Evolutionary conservation across 1,140 invertebrate species (phyloP), one percentile per base, ranked within the genome.

Genomic region (Sminthurinus signatus): DNA sequence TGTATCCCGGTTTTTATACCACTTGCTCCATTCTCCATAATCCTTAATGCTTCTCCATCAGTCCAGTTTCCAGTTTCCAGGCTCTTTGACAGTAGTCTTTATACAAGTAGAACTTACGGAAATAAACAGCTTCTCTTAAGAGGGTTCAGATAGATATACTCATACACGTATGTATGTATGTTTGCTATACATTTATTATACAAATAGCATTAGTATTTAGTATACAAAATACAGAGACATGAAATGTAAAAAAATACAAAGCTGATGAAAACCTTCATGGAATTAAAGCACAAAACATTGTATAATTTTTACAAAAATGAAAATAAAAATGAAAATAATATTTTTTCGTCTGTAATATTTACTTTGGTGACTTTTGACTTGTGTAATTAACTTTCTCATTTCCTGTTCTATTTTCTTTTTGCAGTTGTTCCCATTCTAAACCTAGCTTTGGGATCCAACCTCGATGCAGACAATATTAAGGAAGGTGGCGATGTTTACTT

Each of bases 401-500:
- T 39, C 8, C 17, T 39, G 8, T 39, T 21, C 5, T 52, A 10
- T 60, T 52, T 48, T 72, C 71, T 70, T 70, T 76, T 80, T 81
- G 64, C 81, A 91, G 88, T 88, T 80, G 76, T 87, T 48, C 88
- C 89, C 31, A 84, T 84, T 44, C 76, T 89, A 60, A 82, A 82
- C 59, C 81, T 93, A 66, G 81, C 85, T 50, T 78, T 91, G 28
- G 89, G 89, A 28, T 84, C 85, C n/a, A 89, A 86, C 75, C 81
- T 92, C 77, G 90, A 91, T 80, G 88, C 88, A 1, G 84, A 88
- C 70, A 87, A 91, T 76, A 92, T 93, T 69, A 88, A 89, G 75
- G 89, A 93, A 78, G 88, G 87, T 44, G 88, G 91, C 74, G 89
- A 93, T 78, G 89, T 92, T 57, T 93, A 93, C 75, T 91, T 93